Base-by-base conservation (phyloP, 2,888 invertebrate genomes). In the Drosophila longiperda region DNA sequence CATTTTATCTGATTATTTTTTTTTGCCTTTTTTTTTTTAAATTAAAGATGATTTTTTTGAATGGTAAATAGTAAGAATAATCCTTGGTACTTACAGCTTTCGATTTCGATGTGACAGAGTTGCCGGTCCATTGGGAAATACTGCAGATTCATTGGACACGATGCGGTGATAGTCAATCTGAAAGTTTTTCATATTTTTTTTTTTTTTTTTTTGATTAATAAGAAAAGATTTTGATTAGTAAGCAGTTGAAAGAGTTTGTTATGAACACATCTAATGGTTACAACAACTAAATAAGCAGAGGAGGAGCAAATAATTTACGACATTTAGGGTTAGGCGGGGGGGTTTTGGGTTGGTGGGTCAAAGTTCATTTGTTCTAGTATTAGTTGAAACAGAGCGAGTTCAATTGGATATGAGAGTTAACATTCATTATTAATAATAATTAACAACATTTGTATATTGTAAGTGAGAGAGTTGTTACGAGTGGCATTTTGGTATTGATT, bases 91-190 rank as follows among this genome's bases (percentile, higher is more conserved):
- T 98, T 96, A 98, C 98, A 98, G 95, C 98, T 98, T 95, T 98
- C 98, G 91, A 98, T 98, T 95, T 98, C 98, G 93, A 98, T 97
- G 93, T 97, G 97, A 93, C 98, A 98, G 82, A 98, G 94, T 93
- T 98, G 98, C 85, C 97, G 96, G 93, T 98, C 98, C 98, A 98
- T 98, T 45, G 98, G 98, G 93, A 98, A 98, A 93, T 98, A 98
- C 93, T 98, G 97, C 59, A 98, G 95, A 93, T 98, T 97, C 98
- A 98, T 98, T 67, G 98, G 98, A 94, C 98, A 98, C 86, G 98
- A 97, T 80, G 98, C 98, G 79, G 98, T 98, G 91, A 98, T 97
- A 82, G 98, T 98, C 93, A 98, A 95, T 91, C 92, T 92, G 76
- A 20, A 82, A 59, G 63, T 55, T 61, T 62, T 48, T 62, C 29